These are phyloP conservation scores for Imbricaverruca yamaguchii DNA, from an alignment of 2,888 invertebrate species.

Conservation along the genomic window DNA sequence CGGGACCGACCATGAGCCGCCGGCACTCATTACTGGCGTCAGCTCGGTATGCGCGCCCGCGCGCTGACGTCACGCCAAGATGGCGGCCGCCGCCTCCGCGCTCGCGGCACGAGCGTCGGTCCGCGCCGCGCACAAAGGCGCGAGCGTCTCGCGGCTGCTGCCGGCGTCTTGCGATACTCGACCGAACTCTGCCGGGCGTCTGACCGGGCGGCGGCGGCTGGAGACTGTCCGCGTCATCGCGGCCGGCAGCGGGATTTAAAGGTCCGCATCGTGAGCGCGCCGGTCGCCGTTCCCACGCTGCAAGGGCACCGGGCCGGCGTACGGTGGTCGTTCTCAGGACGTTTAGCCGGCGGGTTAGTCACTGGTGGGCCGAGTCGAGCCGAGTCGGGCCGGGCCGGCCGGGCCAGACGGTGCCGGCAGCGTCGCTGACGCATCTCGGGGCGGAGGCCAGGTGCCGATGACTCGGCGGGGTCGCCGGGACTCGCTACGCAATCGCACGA, in stretches of 20 bases:
- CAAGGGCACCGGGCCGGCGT: not conserved
- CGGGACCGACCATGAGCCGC: no score
- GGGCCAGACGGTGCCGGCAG: not conserved
- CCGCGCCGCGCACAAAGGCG: not conserved
- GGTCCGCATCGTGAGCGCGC: not conserved
- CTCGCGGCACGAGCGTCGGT: no score
- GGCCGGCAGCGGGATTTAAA: slow-evolving; percentile 5
- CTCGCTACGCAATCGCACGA: no score
- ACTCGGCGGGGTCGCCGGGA: no score
- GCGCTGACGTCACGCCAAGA: slow-evolving; percentile 18
- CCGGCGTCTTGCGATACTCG: no score
- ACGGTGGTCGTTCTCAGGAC: not conserved
- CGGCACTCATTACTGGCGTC: not conserved
- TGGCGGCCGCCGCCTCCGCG: slow-evolving; percentile 16
- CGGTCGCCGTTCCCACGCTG: not conserved
- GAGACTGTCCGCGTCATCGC: no score
- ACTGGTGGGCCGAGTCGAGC: not conserved
- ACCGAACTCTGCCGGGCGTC: no score
- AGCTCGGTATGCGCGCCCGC: slow-evolving; percentile 7
- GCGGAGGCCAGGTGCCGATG: no score
- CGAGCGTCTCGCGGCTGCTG: not conserved
- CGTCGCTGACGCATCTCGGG: not conserved
- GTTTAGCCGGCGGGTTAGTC: not conserved
- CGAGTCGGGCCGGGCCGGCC: no score
- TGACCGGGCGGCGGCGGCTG: no score